These are phyloP conservation scores for Gnatocerus cornutus DNA, from an alignment of 2,888 invertebrate genomes.

Conservation along the genomic window DNA sequence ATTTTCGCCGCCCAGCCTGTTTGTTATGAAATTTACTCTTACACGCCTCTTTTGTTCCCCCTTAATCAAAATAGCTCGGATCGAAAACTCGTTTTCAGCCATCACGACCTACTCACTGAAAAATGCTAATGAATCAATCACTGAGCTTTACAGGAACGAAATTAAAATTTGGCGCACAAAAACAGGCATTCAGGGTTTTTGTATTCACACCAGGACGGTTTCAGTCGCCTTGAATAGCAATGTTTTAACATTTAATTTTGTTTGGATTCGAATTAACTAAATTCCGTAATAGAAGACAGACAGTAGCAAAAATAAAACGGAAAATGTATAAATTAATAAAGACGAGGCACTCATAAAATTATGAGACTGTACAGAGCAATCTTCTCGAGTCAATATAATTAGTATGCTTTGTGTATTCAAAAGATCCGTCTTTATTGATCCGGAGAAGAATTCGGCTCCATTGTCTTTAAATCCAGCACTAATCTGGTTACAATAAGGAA, in stretches of 20 bases:
- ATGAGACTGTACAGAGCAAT: no score
- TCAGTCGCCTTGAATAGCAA: slow-evolving; percentile 31
- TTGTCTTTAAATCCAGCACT: no score
- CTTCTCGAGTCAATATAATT: no score
- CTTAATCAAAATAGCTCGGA: slow-evolving; percentile 34
- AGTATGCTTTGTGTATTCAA: no score
- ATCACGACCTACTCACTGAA: slow-evolving; percentile 33
- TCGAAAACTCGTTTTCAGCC: slow-evolving; percentile 38
- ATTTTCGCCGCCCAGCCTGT: slow-evolving; percentile 9
- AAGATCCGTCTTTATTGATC: no score
- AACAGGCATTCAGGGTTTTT: slow-evolving; percentile 33
- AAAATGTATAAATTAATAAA: slow-evolving; percentile 17
- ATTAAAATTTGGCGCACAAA: slow-evolving; percentile 43
- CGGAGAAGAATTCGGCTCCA: no score
- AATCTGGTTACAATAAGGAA: no score
- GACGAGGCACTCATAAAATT: slow-evolving; percentile 2
- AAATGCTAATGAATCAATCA: slow-evolving; percentile 49
- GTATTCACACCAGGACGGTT: slow-evolving; percentile 33
- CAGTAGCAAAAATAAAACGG: not conserved
- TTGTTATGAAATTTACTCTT: slow-evolving; percentile 6
- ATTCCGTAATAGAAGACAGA: slow-evolving; percentile 5
- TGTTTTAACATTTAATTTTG: slow-evolving; percentile 43
- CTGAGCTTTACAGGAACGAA: slow-evolving; percentile 39
- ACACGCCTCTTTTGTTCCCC: slow-evolving; percentile 26
- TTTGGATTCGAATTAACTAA: slow-evolving; percentile 33